These are phyloP conservation scores for Clarias magur DNA, from an alignment of 2,113 vertebrate genomes.

Conservation along the genomic window DNA sequence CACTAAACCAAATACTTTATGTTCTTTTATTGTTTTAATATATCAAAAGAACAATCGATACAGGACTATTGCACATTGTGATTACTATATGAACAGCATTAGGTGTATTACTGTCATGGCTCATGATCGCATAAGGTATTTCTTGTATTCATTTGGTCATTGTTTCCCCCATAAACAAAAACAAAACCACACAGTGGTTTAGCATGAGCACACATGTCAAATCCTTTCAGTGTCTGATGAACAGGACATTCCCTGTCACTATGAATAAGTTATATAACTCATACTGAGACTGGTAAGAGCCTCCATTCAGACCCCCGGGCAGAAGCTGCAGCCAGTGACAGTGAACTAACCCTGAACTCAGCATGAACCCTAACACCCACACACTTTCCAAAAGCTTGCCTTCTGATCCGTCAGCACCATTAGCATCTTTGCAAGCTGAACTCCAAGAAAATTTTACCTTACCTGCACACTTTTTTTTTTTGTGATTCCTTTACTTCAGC, in stretches of 20 bases:
- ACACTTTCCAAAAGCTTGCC: constrained; percentile 24
- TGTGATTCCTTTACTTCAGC: not conserved
- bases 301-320: constrained; percentile 36
- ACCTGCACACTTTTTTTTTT: not conserved
- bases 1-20: not conserved
- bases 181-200: not conserved
- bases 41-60: not conserved
- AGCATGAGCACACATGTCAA: constrained; percentile 24
- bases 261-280: constrained; percentile 43
- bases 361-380: constrained; percentile 32
- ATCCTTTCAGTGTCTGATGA: constrained; percentile 24
- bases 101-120: not conserved
- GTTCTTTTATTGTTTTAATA: not conserved
- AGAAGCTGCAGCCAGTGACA: constrained; percentile 22
- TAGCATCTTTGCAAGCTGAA: not conserved
- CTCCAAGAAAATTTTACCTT: not conserved
- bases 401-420: constrained; percentile 19
- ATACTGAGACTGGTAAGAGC: not conserved
- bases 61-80: not conserved
- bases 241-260: constrained; percentile 34
- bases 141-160: not conserved
- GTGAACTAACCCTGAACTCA: constrained; percentile 46
- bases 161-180: not conserved
- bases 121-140: not conserved
- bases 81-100: not conserved